Conservation (phyloP, 1,140 invertebrate genomes). For the Sitodiplosis mosellana region DNA sequence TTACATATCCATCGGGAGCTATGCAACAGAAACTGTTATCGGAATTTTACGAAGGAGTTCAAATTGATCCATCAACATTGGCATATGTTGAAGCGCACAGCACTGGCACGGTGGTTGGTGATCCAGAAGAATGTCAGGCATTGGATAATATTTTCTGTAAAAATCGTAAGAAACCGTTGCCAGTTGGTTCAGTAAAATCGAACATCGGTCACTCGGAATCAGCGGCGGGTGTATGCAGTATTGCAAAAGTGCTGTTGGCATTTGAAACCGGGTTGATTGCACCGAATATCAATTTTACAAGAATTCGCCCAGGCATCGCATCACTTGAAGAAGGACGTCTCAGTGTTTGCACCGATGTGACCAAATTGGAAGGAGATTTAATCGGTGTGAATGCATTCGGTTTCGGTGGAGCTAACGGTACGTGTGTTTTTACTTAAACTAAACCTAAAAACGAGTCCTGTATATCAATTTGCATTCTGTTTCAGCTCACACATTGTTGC, state of each 20-base stretch:
- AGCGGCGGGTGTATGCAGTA: conserved; percentile 65
- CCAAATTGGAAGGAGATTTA: conserved; percentile 36
- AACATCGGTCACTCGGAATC: conserved; percentile 89
- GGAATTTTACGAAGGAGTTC: conserved; percentile 76
- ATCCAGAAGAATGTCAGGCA: conserved; percentile 69
- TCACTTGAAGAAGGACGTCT: conserved; percentile 49
- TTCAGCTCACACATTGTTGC: conserved; percentile 55
- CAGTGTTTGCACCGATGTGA: conserved; percentile 46
- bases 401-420: conserved; percentile 54
- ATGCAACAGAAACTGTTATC: conserved; percentile 59
- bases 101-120: conserved; percentile 61
- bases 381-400: conserved; percentile 70
- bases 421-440: no score
- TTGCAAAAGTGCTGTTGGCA: conserved; percentile 61
- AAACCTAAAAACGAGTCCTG: no score
- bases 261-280: conserved; percentile 56
- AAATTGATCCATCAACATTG: conserved; percentile 46
- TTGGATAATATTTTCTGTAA: conserved; percentile 68
- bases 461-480: no score
- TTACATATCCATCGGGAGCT: conserved; percentile 76
- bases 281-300: conserved; percentile 60
- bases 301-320: conserved; percentile 47
- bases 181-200: conserved; percentile 81
- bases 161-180: conserved; percentile 43
- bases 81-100: conserved; percentile 85